Percentiles rank a stretch among this genome's conserved stretches.
Evolutionary conservation across 2,888 invertebrate genomes (phyloP).

Genomic region (Ornithoptera priamus): DNA sequence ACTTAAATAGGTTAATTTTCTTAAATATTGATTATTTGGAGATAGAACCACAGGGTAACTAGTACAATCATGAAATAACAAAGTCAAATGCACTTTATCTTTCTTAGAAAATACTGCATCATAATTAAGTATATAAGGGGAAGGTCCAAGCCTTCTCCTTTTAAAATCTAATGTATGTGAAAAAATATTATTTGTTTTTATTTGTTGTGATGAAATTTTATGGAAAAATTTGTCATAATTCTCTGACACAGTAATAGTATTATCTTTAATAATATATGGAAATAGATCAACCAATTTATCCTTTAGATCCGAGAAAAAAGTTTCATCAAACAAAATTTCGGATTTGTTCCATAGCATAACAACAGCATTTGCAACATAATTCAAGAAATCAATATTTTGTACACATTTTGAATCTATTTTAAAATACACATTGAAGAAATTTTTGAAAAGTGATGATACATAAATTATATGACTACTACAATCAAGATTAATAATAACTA

Average conservation of each 20-base stretch:
- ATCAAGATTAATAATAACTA: slow-evolving; percentile 42
- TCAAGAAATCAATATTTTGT: slow-evolving; percentile 35
- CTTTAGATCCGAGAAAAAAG: slow-evolving; percentile 52
- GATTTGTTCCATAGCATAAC: slow-evolving; percentile 58
- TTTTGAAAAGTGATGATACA: slow-evolving; percentile 46
- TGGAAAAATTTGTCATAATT: slow-evolving; percentile 50
- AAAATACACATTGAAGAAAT: slow-evolving; percentile 50
- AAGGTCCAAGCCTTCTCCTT: slow-evolving; percentile 45
- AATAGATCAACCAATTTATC: slow-evolving; percentile 47
- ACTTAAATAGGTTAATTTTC: slow-evolving; percentile 60
- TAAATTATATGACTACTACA: slow-evolving; percentile 38
- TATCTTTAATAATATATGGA: slow-evolving; percentile 40
- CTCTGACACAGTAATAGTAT: slow-evolving; percentile 33
- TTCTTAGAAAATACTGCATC: slow-evolving; percentile 51
- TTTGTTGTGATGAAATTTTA: slow-evolving; percentile 30
- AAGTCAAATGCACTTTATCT: slow-evolving; percentile 43
- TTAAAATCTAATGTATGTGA: slow-evolving; percentile 35
- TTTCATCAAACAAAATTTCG: slow-evolving; percentile 48
- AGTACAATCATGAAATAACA: slow-evolving; percentile 44
- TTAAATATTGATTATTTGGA: slow-evolving; percentile 47
- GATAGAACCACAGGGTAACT: slow-evolving; percentile 46
- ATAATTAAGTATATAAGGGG: slow-evolving; percentile 49
- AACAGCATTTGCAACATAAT: slow-evolving; percentile 44
- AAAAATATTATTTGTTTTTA: slow-evolving; percentile 22
- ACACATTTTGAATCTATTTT: slow-evolving; percentile 37